phyloP scores from a whole-genome alignment of 2,888 invertebrate genomes.

The Pogonocherus hispidulus region DNA sequence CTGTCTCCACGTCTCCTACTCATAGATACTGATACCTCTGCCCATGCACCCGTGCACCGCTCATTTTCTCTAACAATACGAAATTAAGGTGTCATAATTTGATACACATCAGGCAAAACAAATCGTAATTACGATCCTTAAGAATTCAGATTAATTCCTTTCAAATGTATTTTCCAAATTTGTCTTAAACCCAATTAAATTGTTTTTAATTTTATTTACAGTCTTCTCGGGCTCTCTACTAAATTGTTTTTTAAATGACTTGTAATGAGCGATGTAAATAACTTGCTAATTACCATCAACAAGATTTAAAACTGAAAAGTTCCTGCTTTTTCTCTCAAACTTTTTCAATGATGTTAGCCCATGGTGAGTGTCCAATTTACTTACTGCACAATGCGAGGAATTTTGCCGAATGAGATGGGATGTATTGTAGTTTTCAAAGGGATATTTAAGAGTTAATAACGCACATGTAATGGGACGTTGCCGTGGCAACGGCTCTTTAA shows the following conservation, averaged over 20 bases:
- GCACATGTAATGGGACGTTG: conserved; percentile 10
- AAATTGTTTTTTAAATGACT: conserved; percentile 28
- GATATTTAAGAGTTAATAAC: conserved; percentile 15
- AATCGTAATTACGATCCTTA: too few species aligned
- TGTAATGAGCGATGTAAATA: conserved; percentile 12
- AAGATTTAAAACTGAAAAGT: neutral
- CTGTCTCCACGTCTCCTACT: too few species aligned
- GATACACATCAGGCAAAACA: too few species aligned
- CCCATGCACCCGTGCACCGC: too few species aligned
- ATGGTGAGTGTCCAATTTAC: neutral
- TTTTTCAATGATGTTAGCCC: neutral
- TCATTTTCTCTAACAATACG: too few species aligned
- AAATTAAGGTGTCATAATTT: too few species aligned
- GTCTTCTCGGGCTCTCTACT: neutral
- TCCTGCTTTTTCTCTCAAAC: neutral
- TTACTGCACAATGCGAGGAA: neutral
- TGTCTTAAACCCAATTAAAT: conserved; percentile 17
- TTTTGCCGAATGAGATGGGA: neutral
- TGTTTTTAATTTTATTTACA: conserved; percentile 14
- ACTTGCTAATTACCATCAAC: conserved; percentile 7
- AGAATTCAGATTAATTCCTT: neutral
- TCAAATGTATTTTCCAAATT: conserved; percentile 8
- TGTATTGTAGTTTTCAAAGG: conserved; percentile 1
- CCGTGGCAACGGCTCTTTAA: neutral
- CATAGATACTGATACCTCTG: too few species aligned